Base-by-base conservation (phyloP, 2,113 vertebrate species). In the Ceyx margarethae region DNA sequence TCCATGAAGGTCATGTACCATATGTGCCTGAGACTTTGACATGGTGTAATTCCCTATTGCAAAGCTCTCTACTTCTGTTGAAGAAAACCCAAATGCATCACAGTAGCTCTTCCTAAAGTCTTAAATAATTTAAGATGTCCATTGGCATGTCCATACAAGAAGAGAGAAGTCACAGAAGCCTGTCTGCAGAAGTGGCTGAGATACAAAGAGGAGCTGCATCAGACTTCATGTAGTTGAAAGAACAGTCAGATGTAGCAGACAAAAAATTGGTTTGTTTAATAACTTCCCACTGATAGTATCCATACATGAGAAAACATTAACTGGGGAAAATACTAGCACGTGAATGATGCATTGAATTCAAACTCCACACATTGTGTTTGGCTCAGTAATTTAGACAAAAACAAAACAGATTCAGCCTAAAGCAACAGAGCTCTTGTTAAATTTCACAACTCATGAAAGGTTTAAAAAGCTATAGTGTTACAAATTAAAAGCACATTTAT, bases 401-500 rank as follows among this genome's bases (percentile, higher is more conserved):
- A 0, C 56, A 81, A 93, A 94, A 56, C 51, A 77, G 26, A 89
- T 68, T 83, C 72, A 83, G 87, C 89, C 91, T 92, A 71, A 91
- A 92, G 87, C 94, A 65, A 83, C 43, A 33, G 5, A 87, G 28
- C n/a, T 77, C 43, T 75, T 87, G 40, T 67, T 92, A 87, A 85
- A 89, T 89, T 94, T 93, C 81, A 81, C 85, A 94, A 92, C n/a
- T 87, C 33, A 50, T 42, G 81, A 67, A 91, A 74, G 43, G 60
- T 80, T 73, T 85, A 54, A 93, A 94, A 76, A 82, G 42, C 40
- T 92, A 13, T 64, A 80, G 60, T 78, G n/a, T 72, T 80, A 64
- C 56, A 89, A 93, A 92, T 95, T 85, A 96, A 94, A 90, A 89
- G 22, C 51, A 77, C 4, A 0, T 87, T 96, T 92, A 85, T 87